Evolutionary conservation across 2,113 vertebrate genomes (phyloP).

Genomic region (Nothoprocta perdicaria): DNA sequence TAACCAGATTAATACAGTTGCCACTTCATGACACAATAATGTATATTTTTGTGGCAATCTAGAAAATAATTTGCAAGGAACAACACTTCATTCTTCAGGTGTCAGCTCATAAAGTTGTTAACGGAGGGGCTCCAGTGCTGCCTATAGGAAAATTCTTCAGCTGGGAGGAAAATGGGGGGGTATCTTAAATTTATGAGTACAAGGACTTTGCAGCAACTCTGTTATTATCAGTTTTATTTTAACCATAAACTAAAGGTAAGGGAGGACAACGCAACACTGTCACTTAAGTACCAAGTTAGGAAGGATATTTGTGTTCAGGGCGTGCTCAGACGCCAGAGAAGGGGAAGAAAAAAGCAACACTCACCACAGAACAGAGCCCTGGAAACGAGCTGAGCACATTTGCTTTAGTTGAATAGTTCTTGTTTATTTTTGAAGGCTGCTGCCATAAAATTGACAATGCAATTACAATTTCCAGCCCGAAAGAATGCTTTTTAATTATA

Average conservation of each 20-base stretch:
- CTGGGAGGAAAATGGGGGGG: not conserved
- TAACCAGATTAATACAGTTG: conserved; percentile 53
- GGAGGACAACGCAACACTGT: not conserved
- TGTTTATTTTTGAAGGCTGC: conserved; percentile 53
- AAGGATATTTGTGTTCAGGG: not conserved
- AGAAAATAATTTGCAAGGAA: conserved; percentile 38
- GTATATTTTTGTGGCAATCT: conserved; percentile 35
- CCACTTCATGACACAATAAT: conserved; percentile 42
- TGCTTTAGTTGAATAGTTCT: conserved; percentile 49
- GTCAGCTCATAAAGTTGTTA: conserved; percentile 29
- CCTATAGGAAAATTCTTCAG: not conserved
- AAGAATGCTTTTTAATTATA: conserved; percentile 57
- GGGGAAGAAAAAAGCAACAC: not conserved
- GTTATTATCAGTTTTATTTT: conserved; percentile 38
- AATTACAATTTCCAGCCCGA: conserved; percentile 53
- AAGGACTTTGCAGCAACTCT: not conserved
- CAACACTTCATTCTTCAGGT: conserved; percentile 13
- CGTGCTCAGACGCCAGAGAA: not conserved
- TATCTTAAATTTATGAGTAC: conserved; percentile 13
- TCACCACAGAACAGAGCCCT: not conserved
- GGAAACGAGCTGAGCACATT: conserved; percentile 13
- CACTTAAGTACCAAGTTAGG: too few relatives aligned
- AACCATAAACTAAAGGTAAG: conserved; percentile 28
- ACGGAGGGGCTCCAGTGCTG: not conserved
- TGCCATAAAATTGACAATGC: conserved; percentile 60